Conservation (phyloP, 1,140 invertebrate genomes). For the Eufriesea mexicana region DNA sequence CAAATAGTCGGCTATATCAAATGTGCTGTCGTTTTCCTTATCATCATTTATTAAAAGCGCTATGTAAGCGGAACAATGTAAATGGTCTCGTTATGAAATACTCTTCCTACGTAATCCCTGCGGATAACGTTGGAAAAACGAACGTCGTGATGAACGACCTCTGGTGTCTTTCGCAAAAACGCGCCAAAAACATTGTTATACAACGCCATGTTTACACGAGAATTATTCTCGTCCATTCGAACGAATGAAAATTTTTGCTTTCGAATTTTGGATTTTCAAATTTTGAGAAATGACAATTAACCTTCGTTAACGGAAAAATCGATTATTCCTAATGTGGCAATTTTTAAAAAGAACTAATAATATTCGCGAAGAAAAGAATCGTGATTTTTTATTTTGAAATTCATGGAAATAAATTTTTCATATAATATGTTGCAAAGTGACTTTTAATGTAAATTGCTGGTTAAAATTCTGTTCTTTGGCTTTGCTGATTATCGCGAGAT, state of each 20-base stretch:
- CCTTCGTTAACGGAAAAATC: neutral
- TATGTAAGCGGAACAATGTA: constrained; percentile 28
- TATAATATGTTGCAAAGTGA: no score
- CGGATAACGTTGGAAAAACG: constrained; percentile 14
- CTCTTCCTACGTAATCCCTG: constrained; percentile 14
- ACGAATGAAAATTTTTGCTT: neutral
- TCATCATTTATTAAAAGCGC: constrained; percentile 44
- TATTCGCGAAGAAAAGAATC: no score
- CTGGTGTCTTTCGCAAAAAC: neutral
- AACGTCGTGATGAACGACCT: neutral
- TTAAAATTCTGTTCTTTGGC: no score
- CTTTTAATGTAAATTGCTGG: no score
- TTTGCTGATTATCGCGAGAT: neutral
- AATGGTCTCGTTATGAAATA: constrained; percentile 26
- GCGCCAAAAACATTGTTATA: constrained; percentile 1
- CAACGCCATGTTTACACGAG: neutral
- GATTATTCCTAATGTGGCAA: neutral
- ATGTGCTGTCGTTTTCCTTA: constrained; percentile 12
- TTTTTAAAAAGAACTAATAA: neutral
- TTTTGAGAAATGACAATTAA: neutral
- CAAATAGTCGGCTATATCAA: constrained; percentile 6
- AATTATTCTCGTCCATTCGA: neutral
- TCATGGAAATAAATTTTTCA: no score
- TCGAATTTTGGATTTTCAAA: neutral
- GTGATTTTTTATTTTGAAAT: no score